phyloP scores from a whole-genome alignment of 2,797 vertebrate genomes.

The Eulemur coronatus region DNA sequence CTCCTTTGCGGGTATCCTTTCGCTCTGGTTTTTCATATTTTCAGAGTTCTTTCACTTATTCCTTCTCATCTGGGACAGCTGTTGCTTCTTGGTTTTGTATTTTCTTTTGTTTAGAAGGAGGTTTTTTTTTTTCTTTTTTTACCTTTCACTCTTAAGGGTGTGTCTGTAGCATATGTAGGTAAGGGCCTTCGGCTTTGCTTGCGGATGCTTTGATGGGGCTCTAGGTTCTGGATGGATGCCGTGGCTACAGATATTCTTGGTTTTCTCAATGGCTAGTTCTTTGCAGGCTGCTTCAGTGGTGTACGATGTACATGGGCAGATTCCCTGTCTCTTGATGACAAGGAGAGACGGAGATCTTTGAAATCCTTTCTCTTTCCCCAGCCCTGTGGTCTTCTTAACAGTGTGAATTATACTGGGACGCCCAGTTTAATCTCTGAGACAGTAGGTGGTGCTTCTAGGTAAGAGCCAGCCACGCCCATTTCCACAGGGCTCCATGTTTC shows the following conservation, averaged over 20 bases:
- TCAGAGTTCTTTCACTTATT: neutral
- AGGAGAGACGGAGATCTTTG: neutral
- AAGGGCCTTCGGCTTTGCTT: no score
- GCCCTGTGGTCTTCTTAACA: neutral
- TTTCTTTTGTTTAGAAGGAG: neutral
- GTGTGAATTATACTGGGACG: neutral
- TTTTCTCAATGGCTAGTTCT: neutral
- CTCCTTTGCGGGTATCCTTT: neutral
- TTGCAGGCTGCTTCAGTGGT: neutral
- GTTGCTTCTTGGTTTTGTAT: neutral
- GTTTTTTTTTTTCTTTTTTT: neutral
- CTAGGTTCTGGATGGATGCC: neutral
- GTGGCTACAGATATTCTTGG: neutral
- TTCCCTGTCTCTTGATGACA: neutral
- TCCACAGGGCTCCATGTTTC: neutral
- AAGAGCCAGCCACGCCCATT: neutral
- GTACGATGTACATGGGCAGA: neutral
- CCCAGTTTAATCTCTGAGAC: neutral
- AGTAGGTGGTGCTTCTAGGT: neutral
- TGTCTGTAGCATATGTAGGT: neutral
- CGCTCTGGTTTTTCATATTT: neutral
- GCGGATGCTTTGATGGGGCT: neutral
- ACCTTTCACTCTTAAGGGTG: neutral
- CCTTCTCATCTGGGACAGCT: neutral
- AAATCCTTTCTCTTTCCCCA: neutral